Conservation (phyloP, 2,888 invertebrate species). For the Zygothrica quintamaculata region DNA sequence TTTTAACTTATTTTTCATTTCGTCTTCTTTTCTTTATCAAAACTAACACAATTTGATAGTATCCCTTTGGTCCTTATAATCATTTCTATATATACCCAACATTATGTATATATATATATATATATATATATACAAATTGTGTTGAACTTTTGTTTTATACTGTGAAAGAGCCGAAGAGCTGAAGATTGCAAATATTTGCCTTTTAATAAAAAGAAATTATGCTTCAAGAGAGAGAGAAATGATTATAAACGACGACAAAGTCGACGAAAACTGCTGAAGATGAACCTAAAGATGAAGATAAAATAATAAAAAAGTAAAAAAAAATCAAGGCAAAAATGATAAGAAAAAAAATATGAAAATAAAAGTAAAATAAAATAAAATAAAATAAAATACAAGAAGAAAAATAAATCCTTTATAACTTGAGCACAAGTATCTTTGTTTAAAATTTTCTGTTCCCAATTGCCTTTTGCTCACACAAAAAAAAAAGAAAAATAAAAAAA, state of each 20-base stretch:
- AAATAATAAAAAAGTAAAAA: too few species aligned
- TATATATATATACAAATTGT: neutral
- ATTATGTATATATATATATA: neutral
- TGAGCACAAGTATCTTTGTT: constrained; percentile 1
- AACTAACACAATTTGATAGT: too few species aligned
- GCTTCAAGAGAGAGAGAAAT: constrained; percentile 13
- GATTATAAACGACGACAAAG: neutral
- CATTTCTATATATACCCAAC: neutral
- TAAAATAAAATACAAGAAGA: neutral
- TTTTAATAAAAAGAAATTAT: constrained; percentile 25
- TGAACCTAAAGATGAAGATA: neutral
- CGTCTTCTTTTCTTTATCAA: too few species aligned
- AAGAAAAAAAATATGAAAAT: neutral
- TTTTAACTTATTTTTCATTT: too few species aligned
- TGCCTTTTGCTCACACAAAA: neutral
- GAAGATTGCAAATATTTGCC: constrained; percentile 41
- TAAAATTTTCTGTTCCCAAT: constrained; percentile 16
- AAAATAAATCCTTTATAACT: constrained; percentile 5
- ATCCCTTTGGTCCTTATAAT: too few species aligned
- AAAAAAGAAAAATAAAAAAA: too few species aligned
- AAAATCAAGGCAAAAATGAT: neutral
- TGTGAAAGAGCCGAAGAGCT: constrained; percentile 28
- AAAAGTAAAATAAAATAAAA: neutral
- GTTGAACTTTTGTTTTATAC: constrained; percentile 6
- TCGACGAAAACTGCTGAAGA: neutral